phyloP scores from a whole-genome alignment of 2,888 invertebrate genomes.

The Mongoloraphidia duomilia region DNA sequence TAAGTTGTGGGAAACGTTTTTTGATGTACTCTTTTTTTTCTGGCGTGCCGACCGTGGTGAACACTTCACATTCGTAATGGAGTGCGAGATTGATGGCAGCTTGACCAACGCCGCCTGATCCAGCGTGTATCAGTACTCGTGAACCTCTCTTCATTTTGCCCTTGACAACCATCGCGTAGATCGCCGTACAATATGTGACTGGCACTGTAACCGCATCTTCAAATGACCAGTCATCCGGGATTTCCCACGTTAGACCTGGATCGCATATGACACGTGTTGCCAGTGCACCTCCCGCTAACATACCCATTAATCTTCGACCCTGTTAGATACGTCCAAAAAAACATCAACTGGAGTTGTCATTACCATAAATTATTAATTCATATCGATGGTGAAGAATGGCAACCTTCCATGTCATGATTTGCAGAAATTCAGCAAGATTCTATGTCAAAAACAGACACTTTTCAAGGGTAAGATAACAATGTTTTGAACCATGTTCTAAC shows the following conservation, averaged over 20 bases:
- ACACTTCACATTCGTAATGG: conserved; percentile 40
- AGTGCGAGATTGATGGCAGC: conserved; percentile 52
- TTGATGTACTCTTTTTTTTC: conserved; percentile 38
- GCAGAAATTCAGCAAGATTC: no score
- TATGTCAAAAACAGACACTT: no score
- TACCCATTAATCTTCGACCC: conserved; percentile 27
- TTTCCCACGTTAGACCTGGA: conserved; percentile 29
- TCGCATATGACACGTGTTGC: conserved; percentile 38
- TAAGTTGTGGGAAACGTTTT: conserved; percentile 32
- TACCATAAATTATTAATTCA: no score
- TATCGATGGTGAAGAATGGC: no score
- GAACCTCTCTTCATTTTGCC: conserved; percentile 24
- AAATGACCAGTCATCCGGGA: conserved; percentile 38
- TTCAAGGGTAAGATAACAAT: no score
- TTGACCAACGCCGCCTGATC: conserved; percentile 53
- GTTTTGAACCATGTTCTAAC: no score
- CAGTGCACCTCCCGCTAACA: conserved; percentile 35
- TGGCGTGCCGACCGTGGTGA: conserved; percentile 43
- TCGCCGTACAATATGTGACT: conserved; percentile 41
- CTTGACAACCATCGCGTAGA: conserved; percentile 28
- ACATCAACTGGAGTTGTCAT: no score
- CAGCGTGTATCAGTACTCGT: conserved; percentile 35
- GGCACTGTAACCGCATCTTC: conserved; percentile 46
- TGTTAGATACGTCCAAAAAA: no score
- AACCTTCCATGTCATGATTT: no score